Percentiles rank a stretch among this genome's conserved stretches.
Evolutionary conservation across 1,140 invertebrate species (phyloP).

Genomic region (Nasonia longicornis): DNA sequence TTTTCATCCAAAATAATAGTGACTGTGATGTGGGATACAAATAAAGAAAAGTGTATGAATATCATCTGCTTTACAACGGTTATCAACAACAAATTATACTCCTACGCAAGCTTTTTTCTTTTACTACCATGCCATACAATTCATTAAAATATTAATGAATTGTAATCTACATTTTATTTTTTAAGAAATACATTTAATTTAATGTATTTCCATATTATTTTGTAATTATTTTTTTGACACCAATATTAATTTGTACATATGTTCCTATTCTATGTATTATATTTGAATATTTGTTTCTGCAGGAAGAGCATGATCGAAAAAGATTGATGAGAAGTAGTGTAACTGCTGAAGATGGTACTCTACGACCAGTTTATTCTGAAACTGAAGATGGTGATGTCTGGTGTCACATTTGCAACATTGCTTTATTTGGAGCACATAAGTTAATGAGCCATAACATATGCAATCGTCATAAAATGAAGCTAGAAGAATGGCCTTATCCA

Average conservation of each 20-base stretch:
- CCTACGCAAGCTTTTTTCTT: slow-evolving; percentile 39
- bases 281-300: slow-evolving; percentile 48
- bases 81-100: slow-evolving; percentile 40
- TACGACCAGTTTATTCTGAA: slow-evolving; percentile 65
- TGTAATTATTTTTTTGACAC: not conserved
- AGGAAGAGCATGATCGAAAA: slow-evolving; percentile 68
- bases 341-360: slow-evolving; percentile 66
- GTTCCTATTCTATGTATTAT: slow-evolving; percentile 9
- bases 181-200: slow-evolving; percentile 26
- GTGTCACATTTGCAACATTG: slow-evolving; percentile 69
- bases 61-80: slow-evolving; percentile 34
- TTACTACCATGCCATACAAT: slow-evolving; percentile 20
- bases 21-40: slow-evolving; percentile 44
- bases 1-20: slow-evolving; percentile 29
- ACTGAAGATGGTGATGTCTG: slow-evolving; percentile 68
- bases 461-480: slow-evolving; percentile 66
- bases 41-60: slow-evolving; percentile 38
- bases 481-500: slow-evolving; percentile 68
- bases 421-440: slow-evolving; percentile 66
- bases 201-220: slow-evolving; percentile 18
- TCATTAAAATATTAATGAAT: slow-evolving; percentile 33
- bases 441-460: slow-evolving; percentile 64
- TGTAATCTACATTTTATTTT: slow-evolving; percentile 27
- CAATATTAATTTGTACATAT: not conserved
- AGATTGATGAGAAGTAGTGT: slow-evolving; percentile 68